Conservation (phyloP, 2,797 vertebrate genomes). For the Tolypeutes matacus region DNA sequence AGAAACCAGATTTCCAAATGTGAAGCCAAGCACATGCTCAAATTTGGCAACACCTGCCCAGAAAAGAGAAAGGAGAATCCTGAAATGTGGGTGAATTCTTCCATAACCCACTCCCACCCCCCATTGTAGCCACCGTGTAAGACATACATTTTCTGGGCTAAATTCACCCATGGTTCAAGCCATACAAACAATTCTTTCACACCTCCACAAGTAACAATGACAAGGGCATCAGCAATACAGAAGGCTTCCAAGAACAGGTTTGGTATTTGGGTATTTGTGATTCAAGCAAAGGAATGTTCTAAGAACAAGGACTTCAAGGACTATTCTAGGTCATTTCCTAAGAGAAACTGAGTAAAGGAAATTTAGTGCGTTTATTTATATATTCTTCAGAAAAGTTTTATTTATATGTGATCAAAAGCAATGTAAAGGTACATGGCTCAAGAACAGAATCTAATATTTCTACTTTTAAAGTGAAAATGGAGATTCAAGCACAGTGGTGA, state of each 20-base stretch:
- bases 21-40: background rate
- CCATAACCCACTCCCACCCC: background rate
- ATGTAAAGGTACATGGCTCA: no score
- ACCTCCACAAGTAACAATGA: background rate
- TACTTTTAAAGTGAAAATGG: no score
- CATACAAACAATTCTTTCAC: background rate
- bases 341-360: no score
- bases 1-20: no score
- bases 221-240: background rate
- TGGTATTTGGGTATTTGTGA: background rate
- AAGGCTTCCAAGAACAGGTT: background rate
- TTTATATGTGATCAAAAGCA: no score
- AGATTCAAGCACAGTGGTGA: no score
- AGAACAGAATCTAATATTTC: no score
- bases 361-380: no score
- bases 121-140: background rate
- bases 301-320: no score
- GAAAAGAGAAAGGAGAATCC: background rate
- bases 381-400: no score
- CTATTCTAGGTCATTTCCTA: no score
- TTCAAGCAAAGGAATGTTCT: background rate
- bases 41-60: background rate
- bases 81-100: background rate
- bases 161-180: background rate
- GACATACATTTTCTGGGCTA: background rate